Evolutionary conservation across 2,888 invertebrate species (phyloP), one percentile per base, ranked within the genome.

Genomic region (Tolmerus cingulatus): DNA sequence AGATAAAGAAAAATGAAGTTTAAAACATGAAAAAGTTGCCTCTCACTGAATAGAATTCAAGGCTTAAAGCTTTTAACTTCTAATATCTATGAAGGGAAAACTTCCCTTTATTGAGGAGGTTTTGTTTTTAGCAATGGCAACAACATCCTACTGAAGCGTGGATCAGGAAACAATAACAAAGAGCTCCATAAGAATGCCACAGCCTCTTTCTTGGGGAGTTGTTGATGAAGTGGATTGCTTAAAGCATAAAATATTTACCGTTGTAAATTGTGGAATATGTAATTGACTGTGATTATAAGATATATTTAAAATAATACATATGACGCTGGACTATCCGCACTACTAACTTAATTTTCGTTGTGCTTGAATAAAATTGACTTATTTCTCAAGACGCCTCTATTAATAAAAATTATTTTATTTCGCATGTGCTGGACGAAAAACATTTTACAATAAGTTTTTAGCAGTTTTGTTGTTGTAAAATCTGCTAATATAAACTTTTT

Each of bases 1-100:
- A 82, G 34, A 81, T 81, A 87, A 87, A 81, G 87, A 87, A 87
- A 82, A 87, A 74, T n/a, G 81, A 87, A 87, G 66, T 87, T 82
- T 81, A 74, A 81, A 87, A 81, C 87, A 87, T 87, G 55, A 81
- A 87, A 81, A 74, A 51, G 81, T 55, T 46, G 74, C 87, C 40
- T 74, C 66, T 81, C 66, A 43, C 74, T 87, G 74, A 81, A 87
- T 87, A 81, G 77, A 87, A 79, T 87, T 82, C 43, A n/a, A 76
- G 46, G 87, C 74, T 87, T 81, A 87, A 79, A 87, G 87, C 81
- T 74, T 87, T 74, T 74, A 16, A 57, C 81, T 87, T 79, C 19
- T 40, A 19, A 82, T 82, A 57, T 82, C 81, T 82, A 34, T 34
- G 37, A 57, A 8, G 46, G 16, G 46, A 46, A 46, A 46, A 78